Base-by-base conservation (phyloP, 92 coral and sea anemone species). In the Umimayanthus kanabou region DNA sequence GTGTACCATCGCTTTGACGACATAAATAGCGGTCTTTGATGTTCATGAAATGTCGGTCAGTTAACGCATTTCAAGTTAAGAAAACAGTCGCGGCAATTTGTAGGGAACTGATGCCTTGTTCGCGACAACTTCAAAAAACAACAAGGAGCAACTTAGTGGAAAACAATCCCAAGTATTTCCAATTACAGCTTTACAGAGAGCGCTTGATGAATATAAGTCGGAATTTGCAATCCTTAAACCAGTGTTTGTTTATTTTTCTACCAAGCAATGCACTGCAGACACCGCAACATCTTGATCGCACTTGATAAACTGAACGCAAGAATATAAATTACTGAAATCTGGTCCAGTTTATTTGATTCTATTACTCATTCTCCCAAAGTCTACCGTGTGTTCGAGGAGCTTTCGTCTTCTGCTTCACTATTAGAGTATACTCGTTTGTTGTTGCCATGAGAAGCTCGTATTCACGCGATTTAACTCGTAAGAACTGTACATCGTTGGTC, bases 361-460 rank as follows among this genome's bases (percentile, higher is more conserved):
- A 15, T 78, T 28, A 57, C 39, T 45, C 39, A 26, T 47, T 47
- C 15, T 83, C 20, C 77, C 87, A 47, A 30, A 49, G 87, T 70
- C 73, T 70, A 13, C 40, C 77, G 65, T 16, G 77, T 30, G 23
- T 4, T 9, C 33, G 64, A 9, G 33, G 42, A 72, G 67, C 65
- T 4, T 39, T 57, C 1, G 57, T 84, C 70, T 94, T 95, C 85
- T 95, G 96, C 26, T 93, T 85, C 7, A 93, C 98, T 14, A 95
- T 77, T 10, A 95, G 89, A 49, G 92, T 76, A 39, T 93, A 95
- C 20, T 93, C 88, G 28, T 57, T 87, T 42, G 94, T 90, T 4
- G 96, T 94, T 15, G 98, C 96, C 22, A 95, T 87, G 85, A 93
- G 89, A 26, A 93, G 88, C 79, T 95, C 98, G 91, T 88, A 88